These are phyloP conservation scores for Anableps anableps DNA, from an alignment of 2,797 vertebrate genomes.

Conservation along the genomic window DNA sequence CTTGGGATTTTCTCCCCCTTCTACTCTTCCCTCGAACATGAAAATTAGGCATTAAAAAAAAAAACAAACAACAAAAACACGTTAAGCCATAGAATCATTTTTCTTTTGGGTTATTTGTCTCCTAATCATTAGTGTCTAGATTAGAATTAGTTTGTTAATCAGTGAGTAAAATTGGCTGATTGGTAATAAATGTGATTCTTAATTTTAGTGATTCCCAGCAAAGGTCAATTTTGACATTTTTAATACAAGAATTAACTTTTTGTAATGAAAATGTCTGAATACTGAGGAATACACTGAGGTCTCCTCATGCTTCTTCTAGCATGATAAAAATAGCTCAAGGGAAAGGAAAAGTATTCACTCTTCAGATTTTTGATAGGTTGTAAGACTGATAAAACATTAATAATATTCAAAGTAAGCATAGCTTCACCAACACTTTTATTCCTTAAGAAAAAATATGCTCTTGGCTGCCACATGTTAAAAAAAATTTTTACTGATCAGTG, in stretches of 20 bases:
- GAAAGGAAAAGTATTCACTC: neutral
- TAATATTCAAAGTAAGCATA: neutral
- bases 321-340: neutral
- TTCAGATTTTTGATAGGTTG: neutral
- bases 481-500: slow-evolving; percentile 20
- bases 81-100: neutral
- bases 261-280: neutral
- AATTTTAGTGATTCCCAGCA: neutral
- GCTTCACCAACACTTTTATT: neutral
- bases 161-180: neutral
- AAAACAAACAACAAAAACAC: too few species aligned
- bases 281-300: neutral
- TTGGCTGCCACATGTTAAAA: slow-evolving; percentile 16
- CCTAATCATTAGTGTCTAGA: neutral
- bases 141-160: neutral
- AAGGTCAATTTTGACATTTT: neutral
- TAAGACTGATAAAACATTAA: neutral
- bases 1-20: neutral
- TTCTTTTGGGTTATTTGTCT: neutral
- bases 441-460: slow-evolving; percentile 12
- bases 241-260: neutral
- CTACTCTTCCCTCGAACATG: neutral
- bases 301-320: neutral
- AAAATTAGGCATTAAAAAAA: neutral
- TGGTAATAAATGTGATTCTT: neutral